phyloP scores from a whole-genome alignment of 2,888 invertebrate genomes.

The Campoletis raptor region DNA sequence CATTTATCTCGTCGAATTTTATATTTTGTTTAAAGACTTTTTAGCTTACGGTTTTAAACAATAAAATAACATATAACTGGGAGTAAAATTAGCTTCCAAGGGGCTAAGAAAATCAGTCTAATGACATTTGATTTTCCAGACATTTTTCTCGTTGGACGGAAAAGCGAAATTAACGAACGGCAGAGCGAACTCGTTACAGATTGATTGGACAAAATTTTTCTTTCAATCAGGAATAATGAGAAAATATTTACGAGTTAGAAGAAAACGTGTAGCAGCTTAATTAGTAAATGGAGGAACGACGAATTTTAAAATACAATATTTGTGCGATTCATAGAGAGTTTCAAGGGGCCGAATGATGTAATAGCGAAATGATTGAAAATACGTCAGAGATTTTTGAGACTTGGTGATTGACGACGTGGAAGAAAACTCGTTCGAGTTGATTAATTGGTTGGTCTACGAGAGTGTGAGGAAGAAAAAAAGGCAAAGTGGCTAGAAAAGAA shows the following conservation, averaged over 20 bases:
- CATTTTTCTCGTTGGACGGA: neutral
- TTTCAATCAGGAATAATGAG: neutral
- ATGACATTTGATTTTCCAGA: neutral
- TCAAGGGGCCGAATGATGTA: neutral
- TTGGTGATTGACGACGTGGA: conserved; percentile 11
- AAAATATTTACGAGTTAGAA: neutral
- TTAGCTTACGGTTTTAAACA: neutral
- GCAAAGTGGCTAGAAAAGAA: conserved; percentile 4
- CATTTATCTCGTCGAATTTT: neutral
- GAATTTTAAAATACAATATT: neutral
- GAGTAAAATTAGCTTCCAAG: neutral
- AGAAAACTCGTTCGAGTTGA: conserved; percentile 25
- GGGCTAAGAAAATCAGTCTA: neutral
- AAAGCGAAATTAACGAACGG: neutral
- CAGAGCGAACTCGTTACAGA: neutral
- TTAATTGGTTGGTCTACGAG: conserved; percentile 20
- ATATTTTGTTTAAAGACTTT: neutral
- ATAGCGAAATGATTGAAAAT: conserved; percentile 2
- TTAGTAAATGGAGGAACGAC: neutral
- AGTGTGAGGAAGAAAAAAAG: conserved; percentile 34
- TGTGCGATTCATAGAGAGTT: neutral
- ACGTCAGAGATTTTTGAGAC: neutral
- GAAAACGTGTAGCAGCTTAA: neutral
- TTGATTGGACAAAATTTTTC: neutral
- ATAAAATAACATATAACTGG: neutral